A percentile compares a stretch with the other conserved stretches of the same genome.
Conservation (phyloP, 2,797 vertebrate species). For the Takifugu ocellatus region DNA sequence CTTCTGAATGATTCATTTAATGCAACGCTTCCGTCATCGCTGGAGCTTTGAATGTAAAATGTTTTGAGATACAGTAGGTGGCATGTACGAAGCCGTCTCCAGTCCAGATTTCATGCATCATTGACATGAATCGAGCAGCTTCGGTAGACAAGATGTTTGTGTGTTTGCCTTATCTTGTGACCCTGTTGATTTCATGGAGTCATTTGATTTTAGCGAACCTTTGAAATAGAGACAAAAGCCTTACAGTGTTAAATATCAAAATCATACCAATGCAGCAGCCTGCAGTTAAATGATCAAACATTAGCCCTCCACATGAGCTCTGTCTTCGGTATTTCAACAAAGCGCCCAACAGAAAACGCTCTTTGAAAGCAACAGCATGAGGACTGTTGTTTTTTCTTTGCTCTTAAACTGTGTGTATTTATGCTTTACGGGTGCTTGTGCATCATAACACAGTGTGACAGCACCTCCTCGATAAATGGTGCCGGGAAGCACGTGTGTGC, state of each 20-base stretch:
- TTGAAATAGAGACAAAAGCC: neutral
- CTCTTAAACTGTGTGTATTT: neutral
- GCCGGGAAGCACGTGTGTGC: neutral
- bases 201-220: neutral
- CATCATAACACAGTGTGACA: neutral
- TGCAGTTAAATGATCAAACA: neutral
- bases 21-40: too few relatives aligned
- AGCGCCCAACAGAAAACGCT: neutral
- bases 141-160: conserved; percentile 1
- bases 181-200: conserved; percentile 3
- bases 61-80: neutral
- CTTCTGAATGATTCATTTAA: too few relatives aligned
- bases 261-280: neutral
- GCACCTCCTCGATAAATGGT: neutral
- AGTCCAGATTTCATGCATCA: neutral
- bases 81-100: neutral
- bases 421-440: neutral
- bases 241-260: neutral
- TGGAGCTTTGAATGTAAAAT: too few relatives aligned
- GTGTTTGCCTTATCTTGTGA: conserved; percentile 7
- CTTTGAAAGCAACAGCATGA: neutral
- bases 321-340: neutral
- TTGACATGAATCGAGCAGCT: neutral
- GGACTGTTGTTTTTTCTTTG: neutral
- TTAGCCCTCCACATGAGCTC: neutral